Base-by-base conservation (phyloP, 23 tunicate species). In the Halocynthia roretzi region DNA sequence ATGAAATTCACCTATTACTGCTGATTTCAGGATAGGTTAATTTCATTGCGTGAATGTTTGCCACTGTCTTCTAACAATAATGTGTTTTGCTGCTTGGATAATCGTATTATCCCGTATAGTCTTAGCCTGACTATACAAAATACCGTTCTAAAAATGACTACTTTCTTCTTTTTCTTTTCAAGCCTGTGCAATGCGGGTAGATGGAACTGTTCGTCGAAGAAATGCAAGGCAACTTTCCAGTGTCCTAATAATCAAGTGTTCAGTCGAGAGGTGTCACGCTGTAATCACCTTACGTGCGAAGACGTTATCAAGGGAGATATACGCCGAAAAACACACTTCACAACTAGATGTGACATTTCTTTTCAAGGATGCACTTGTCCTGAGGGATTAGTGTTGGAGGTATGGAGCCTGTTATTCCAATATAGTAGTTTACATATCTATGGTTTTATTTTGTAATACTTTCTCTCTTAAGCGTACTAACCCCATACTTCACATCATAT, bases 231-330 rank as follows among this genome's bases (percentile, higher is more conserved):
- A 61, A 80, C 78, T 69, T 57, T 80, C 56, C 78, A 79, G 67
- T 89, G 96, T 68, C 96, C 96, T 15, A 87, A 87, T 77, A 87
- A 87, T 63, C 50, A 81, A 80, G 54, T 81, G 8, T 82, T 76
- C 71, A 87, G 93, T 62, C 86, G 75, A 82, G 76, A 82, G 67
- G 78, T 87, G 93, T 73, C 86, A 52, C 78, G 57, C 6, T 87
- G 93, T 64, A 80, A 81, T 56, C 83, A 70, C 11, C 5, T 56
- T 7, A 76, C 80, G 8, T 87, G 93, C 76, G 76, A 87, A 8
- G 67, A 81, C 55, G 51, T 61, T 67, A 20, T 85, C 48, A 81
- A 51, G 61, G 86, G 86, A 6, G 85, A 70, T 54, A 65, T 65
- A 8, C 70, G 70, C 9, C 19, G 48, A 15, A 48, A 65, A 10